Evolutionary conservation across 2,888 invertebrate genomes (phyloP).

Genomic region (Eretmocerus hayati): DNA sequence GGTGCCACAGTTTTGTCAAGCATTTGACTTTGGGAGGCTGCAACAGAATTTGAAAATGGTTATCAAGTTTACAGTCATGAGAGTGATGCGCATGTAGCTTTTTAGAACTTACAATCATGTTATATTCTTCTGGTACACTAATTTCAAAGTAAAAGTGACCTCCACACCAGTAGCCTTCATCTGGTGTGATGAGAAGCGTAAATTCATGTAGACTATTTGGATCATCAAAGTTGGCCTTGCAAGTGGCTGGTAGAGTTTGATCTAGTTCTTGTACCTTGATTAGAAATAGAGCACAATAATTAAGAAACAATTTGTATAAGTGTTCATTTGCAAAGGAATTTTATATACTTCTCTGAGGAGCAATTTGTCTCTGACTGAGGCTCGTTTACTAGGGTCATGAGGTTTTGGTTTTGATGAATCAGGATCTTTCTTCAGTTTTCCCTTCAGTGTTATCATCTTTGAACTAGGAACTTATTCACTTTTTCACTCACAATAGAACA

Average conservation of each 20-base stretch:
- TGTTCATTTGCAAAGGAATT: neutral
- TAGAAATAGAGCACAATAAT: neutral
- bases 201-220: constrained; percentile 78
- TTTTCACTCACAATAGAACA: too few species aligned
- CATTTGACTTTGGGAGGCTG: constrained; percentile 91
- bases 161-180: constrained; percentile 84
- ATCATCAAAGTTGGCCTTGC: constrained; percentile 73
- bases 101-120: constrained; percentile 75
- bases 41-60: constrained; percentile 29
- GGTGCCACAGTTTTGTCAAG: constrained; percentile 89
- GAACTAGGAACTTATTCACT: too few species aligned
- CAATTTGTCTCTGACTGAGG: constrained; percentile 72
- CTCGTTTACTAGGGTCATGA: constrained; percentile 50
- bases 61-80: neutral
- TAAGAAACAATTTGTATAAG: neutral
- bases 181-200: constrained; percentile 67
- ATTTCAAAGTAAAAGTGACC: constrained; percentile 83
- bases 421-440: constrained; percentile 62
- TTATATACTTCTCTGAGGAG: constrained; percentile 66
- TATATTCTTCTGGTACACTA: constrained; percentile 87
- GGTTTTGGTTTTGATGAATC: constrained; percentile 41
- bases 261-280: constrained; percentile 80
- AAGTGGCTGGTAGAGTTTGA: constrained; percentile 72
- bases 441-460: constrained; percentile 65
- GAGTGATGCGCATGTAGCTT: neutral